phyloP scores from a whole-genome alignment of 2,797 vertebrate species.

The Acomys russatus region DNA sequence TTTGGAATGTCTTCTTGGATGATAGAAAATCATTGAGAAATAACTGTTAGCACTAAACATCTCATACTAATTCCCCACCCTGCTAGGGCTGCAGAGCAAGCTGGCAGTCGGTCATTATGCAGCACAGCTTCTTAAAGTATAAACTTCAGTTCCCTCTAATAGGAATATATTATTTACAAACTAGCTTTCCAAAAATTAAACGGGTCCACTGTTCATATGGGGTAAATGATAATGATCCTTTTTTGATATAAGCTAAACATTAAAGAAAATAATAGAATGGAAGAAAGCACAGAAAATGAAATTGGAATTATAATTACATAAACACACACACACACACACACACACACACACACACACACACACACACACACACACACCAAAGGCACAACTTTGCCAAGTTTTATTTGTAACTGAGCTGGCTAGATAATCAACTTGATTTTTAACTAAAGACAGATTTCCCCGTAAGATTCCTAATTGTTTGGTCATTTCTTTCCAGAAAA shows the following conservation, averaged over 20 bases:
- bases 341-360: neutral
- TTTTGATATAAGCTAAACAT: constrained; percentile 11
- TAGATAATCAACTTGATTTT: constrained; percentile 35
- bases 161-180: constrained; percentile 51
- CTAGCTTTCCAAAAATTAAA: constrained; percentile 49
- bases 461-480: constrained; percentile 23
- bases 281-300: constrained; percentile 57
- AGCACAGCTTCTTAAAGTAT: neutral
- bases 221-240: constrained; percentile 1
- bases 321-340: neutral
- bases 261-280: constrained; percentile 45
- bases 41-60: neutral
- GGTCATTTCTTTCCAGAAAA: constrained; percentile 30
- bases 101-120: neutral
- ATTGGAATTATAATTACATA: neutral
- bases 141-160: constrained; percentile 38
- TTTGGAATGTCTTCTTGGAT: neutral
- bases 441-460: constrained; percentile 46
- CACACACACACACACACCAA: neutral
- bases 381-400: constrained; percentile 1
- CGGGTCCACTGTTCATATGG: neutral
- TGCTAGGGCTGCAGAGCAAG: neutral
- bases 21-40: constrained; percentile 43
- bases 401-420: constrained; percentile 4
- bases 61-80: neutral